Conservation (phyloP, 2,888 invertebrate species). For the Nemotelus pantherinus region DNA sequence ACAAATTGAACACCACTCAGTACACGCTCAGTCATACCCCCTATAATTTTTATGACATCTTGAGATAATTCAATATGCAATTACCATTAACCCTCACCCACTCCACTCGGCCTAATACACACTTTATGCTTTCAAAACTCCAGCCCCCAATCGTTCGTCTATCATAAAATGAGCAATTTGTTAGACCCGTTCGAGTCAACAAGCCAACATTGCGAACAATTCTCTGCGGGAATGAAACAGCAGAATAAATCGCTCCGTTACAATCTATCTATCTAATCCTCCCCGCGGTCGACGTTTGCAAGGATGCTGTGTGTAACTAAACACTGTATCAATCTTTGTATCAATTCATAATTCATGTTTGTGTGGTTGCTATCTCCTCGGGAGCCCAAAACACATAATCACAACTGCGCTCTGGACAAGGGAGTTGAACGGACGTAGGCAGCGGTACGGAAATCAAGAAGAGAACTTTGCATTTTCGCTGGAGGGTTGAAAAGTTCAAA, state of each 20-base stretch:
- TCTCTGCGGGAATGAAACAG: slow-evolving; percentile 32
- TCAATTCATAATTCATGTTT: slow-evolving; percentile 66
- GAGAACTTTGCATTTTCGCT: slow-evolving; percentile 53
- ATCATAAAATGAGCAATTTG: slow-evolving; percentile 48
- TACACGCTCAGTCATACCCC: slow-evolving; percentile 19
- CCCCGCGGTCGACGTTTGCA: slow-evolving; percentile 17
- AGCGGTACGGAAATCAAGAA: background rate
- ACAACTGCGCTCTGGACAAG: slow-evolving; percentile 27
- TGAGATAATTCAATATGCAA: slow-evolving; percentile 48
- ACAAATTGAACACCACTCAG: slow-evolving; percentile 40
- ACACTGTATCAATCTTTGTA: slow-evolving; percentile 62
- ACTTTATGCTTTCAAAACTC: slow-evolving; percentile 1
- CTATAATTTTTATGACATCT: slow-evolving; percentile 50
- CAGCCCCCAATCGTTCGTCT: background rate
- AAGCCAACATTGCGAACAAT: slow-evolving; percentile 16
- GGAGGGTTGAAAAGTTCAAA: slow-evolving; percentile 54
- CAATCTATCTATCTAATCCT: slow-evolving; percentile 9
- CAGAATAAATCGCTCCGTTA: slow-evolving; percentile 7
- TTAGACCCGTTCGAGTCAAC: slow-evolving; percentile 38
- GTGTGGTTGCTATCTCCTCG: slow-evolving; percentile 32
- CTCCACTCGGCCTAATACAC: slow-evolving; percentile 7
- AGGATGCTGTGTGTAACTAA: slow-evolving; percentile 45
- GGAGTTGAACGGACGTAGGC: background rate
- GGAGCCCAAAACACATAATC: slow-evolving; percentile 31
- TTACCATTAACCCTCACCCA: slow-evolving; percentile 38